Evolutionary conservation across 2,797 vertebrate species (phyloP), one percentile per base, ranked within the genome.

Genomic region (Novumbra hubbsi): DNA sequence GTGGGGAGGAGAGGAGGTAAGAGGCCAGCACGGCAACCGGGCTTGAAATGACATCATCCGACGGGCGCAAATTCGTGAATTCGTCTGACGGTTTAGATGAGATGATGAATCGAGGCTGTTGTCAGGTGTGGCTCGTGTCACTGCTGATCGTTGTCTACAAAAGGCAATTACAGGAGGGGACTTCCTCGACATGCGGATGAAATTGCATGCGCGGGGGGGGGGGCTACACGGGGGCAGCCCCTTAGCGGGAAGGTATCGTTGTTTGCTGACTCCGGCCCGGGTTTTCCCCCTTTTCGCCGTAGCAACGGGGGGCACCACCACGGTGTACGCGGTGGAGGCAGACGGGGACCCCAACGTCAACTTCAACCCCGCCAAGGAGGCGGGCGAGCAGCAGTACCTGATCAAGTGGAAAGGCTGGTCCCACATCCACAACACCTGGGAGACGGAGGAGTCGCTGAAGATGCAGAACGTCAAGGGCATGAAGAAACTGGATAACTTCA

Each of bases 381-480:
- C 89, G 0, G 96, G 95, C 70, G 98, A 99, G 1, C 63, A 91
- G 75, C 98, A 99, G 75, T 99, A 99, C 90, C 92, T 98, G 84
- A 98, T 99, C 76, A 99, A 99, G 87, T 99, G 98, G 98, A 99
- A 99, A 90, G 96, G 96, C 27, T 99, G 98, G 98, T 98, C 98
- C 2, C 97, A 98, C 84, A 99, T 99, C 81, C 98, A 99, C 83
- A 99, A 99, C 63, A 99, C 98, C 0, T 99, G 96, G 98, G 98
- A 99, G 89, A 99, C 96, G 0, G 98, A 99, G 79, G 98, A 99
- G 76, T 96, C 96, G 0, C 93, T 99, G 48, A 98, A 98, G 77
- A 91, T 96, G 66, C 98, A 99, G 88, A 99, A 99, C 52, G 98
- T 98, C 80, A 98, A 93, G 87, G 98, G 98, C 84, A 98, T 99